phyloP scores from a whole-genome alignment of 2,888 invertebrate genomes.

The Nomada fucata region DNA sequence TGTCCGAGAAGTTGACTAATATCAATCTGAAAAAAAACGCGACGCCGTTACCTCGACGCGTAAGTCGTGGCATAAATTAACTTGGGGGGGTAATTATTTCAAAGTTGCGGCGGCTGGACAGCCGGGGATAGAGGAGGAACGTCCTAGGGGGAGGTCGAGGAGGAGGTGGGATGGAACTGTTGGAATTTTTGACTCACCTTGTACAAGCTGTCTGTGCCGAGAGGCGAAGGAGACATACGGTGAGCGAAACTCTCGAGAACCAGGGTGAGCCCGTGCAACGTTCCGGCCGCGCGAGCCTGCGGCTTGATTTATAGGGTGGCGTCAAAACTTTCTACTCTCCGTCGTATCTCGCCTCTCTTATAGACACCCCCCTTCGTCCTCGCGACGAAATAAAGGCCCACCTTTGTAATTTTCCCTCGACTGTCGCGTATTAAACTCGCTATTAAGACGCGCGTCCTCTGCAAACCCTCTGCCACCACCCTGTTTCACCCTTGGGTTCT shows the following conservation, averaged over 20 bases:
- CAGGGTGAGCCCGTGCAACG: slow-evolving; percentile 72
- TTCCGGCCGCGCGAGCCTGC: slow-evolving; percentile 73
- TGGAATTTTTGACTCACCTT: slow-evolving; percentile 76
- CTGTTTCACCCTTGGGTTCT: not conserved
- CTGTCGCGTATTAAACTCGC: slow-evolving; percentile 17
- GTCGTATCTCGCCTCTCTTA: slow-evolving; percentile 74
- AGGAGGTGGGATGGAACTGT: slow-evolving; percentile 50
- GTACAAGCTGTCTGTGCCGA: slow-evolving; percentile 70
- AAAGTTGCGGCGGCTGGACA: slow-evolving; percentile 54
- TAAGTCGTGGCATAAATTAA: slow-evolving; percentile 76
- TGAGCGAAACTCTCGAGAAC: slow-evolving; percentile 74
- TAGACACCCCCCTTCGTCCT: slow-evolving; percentile 55
- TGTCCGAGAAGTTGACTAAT: not conserved
- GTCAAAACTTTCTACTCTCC: slow-evolving; percentile 82
- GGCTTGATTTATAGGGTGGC: slow-evolving; percentile 82
- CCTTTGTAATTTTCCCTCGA: slow-evolving; percentile 73
- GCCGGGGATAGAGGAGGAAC: not conserved
- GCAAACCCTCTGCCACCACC: not conserved
- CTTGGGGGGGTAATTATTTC: slow-evolving; percentile 76
- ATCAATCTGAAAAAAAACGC: slow-evolving; percentile 51
- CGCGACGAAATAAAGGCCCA: slow-evolving; percentile 75
- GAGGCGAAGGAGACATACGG: slow-evolving; percentile 78
- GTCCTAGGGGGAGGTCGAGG: not conserved
- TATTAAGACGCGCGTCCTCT: slow-evolving; percentile 10
- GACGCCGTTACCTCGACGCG: slow-evolving; percentile 31